Evolutionary conservation across 2,888 invertebrate genomes (phyloP).

Genomic region (Synergus laeviventris): DNA sequence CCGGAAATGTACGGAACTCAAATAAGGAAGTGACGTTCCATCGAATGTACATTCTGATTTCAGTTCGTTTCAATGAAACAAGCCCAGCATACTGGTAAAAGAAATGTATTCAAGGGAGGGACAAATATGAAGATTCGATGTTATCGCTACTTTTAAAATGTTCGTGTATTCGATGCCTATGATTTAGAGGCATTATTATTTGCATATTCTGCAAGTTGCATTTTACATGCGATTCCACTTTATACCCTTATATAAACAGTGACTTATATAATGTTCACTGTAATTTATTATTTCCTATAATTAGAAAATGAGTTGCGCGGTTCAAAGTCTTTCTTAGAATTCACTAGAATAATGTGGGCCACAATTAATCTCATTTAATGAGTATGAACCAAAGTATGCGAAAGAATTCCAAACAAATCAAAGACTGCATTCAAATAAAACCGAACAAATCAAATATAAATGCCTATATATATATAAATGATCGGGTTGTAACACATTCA

Average conservation of each 20-base stretch:
- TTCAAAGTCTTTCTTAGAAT: too few relatives aligned
- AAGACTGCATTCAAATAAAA: neutral
- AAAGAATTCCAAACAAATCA: too few relatives aligned
- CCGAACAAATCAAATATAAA: constrained; percentile 16
- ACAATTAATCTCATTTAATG: too few relatives aligned
- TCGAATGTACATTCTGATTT: constrained; percentile 31
- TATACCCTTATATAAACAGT: too few relatives aligned
- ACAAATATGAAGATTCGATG: constrained; percentile 47
- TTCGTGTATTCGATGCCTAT: neutral
- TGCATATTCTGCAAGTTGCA: too few relatives aligned
- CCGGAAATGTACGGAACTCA: constrained; percentile 22
- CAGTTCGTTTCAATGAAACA: constrained; percentile 41
- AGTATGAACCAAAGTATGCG: too few relatives aligned
- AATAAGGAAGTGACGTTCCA: constrained; percentile 23
- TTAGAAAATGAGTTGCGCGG: too few relatives aligned
- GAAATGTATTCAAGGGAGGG: constrained; percentile 34
- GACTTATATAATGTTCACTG: too few relatives aligned
- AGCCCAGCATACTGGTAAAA: neutral
- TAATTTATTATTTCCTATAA: too few relatives aligned
- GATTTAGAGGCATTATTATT: too few relatives aligned
- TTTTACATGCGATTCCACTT: too few relatives aligned
- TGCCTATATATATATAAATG: neutral
- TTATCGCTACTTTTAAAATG: neutral
- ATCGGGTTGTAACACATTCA: neutral
- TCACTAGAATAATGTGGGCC: too few relatives aligned